Percentiles rank a stretch among this genome's conserved stretches.
Evolutionary conservation across 2,797 vertebrate genomes (phyloP).

Genomic region (Xenops minutus): DNA sequence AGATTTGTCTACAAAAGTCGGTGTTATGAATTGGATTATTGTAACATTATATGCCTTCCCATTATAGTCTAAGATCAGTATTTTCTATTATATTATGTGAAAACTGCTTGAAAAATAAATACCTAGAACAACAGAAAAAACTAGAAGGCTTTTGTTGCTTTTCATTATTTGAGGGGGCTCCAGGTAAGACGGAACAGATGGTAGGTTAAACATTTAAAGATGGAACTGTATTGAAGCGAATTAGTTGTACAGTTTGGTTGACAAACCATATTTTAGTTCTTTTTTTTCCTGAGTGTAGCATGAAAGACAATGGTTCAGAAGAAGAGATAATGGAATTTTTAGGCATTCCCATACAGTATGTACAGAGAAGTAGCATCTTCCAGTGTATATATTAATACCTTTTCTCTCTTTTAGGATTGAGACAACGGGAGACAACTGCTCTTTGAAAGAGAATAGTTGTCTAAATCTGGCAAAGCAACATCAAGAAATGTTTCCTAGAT

Average conservation of each 20-base stretch:
- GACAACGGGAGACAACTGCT: not conserved
- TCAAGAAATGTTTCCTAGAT: not conserved
- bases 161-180: not conserved
- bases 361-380: not conserved
- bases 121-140: not conserved
- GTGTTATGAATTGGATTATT: not conserved
- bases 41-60: not conserved
- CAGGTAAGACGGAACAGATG: not conserved
- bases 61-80: not conserved
- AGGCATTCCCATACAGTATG: not conserved
- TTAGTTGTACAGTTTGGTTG: not conserved
- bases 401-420: not conserved
- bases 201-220: not conserved
- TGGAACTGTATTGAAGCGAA: not conserved
- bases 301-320: not conserved
- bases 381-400: not conserved
- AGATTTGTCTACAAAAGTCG: not conserved
- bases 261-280: not conserved
- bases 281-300: not conserved
- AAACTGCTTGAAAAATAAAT: not conserved
- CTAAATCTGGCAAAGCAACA: not conserved
- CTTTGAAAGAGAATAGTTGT: not conserved
- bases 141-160: not conserved
- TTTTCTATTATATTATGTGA: not conserved
- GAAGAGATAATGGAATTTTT: not conserved